Evolutionary conservation across 2,888 invertebrate genomes (phyloP).

Genomic region (Lottia scabra): DNA sequence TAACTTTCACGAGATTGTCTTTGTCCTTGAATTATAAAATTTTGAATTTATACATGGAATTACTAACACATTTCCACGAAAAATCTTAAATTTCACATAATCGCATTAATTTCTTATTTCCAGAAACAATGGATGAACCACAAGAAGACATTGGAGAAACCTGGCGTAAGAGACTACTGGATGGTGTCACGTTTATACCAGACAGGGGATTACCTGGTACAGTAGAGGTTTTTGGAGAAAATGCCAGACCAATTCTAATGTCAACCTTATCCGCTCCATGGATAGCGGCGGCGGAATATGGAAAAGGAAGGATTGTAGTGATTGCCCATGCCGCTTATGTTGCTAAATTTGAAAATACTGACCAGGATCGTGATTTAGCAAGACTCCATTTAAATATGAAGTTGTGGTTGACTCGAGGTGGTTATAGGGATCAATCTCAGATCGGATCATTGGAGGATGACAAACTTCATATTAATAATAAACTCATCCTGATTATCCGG

Average conservation of each 20-base stretch:
- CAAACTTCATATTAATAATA: background rate
- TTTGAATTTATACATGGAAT: background rate
- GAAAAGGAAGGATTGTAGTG: background rate
- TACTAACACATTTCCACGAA: no score
- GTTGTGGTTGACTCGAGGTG: background rate
- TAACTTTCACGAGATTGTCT: no score
- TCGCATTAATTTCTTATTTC: background rate
- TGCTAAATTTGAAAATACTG: background rate
- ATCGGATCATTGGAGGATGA: background rate
- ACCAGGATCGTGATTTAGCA: background rate
- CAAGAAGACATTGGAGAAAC: background rate
- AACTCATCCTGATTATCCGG: background rate
- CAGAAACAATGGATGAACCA: background rate
- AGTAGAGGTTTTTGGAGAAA: background rate
- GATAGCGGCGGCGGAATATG: background rate
- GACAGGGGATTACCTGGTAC: background rate
- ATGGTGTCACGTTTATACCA: background rate
- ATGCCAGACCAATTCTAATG: constrained; percentile 1
- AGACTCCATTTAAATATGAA: background rate
- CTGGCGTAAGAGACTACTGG: background rate
- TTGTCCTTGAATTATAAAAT: no score
- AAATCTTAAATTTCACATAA: no score
- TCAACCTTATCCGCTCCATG: background rate
- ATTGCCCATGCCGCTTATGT: background rate
- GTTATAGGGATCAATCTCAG: background rate